A percentile compares a stretch with the other conserved stretches of the same genome.
Conservation (phyloP, 2,113 vertebrate genomes). For the Phrynosoma platyrhinos region DNA sequence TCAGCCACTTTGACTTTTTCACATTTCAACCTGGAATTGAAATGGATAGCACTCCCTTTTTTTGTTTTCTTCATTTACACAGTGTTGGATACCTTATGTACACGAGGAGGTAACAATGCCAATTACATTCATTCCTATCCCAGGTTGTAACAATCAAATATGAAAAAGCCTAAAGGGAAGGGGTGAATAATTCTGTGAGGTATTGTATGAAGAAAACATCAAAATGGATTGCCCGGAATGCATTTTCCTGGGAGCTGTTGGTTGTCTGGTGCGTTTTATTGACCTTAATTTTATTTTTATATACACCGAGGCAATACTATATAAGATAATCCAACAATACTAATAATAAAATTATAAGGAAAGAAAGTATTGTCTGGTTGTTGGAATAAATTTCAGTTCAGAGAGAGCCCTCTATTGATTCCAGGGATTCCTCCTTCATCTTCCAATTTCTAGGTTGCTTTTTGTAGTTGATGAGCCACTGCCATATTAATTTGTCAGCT, state of each 20-base stretch:
- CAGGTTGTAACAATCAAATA: too few species aligned
- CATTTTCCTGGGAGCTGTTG: not conserved
- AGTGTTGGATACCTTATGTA: too few species aligned
- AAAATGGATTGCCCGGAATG: not conserved
- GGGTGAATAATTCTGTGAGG: too few species aligned
- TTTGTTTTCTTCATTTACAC: too few species aligned
- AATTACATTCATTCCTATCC: too few species aligned
- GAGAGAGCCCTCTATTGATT: too few species aligned
- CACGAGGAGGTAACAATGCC: too few species aligned
- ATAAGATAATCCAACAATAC: not conserved
- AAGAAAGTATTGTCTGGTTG: not conserved
- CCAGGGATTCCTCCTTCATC: not conserved
- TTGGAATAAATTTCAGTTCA: not conserved
- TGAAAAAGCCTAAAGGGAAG: too few species aligned
- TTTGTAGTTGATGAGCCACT: not conserved
- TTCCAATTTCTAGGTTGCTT: not conserved
- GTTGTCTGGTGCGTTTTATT: not conserved
- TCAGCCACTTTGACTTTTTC: too few species aligned
- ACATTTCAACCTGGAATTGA: too few species aligned
- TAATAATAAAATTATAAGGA: not conserved
- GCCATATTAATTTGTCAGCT: not conserved
- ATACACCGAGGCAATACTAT: not conserved
- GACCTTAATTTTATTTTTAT: not conserved
- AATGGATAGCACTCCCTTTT: too few species aligned
- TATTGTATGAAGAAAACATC: too few species aligned